Evolutionary conservation across 2,113 vertebrate species (phyloP).

Genomic region (Carettochelys insculpta): DNA sequence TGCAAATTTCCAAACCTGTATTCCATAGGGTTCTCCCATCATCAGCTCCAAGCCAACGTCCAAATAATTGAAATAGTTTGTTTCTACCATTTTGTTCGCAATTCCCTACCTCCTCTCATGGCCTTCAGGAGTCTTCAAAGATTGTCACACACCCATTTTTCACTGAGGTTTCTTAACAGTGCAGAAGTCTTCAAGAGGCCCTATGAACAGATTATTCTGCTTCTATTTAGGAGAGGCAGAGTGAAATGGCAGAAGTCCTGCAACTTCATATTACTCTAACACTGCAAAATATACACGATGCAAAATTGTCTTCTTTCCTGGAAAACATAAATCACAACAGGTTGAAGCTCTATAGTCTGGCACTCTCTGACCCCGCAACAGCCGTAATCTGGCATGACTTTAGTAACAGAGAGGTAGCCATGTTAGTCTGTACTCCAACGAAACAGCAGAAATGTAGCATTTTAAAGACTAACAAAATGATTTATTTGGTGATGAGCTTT

Average conservation of each 20-base stretch:
- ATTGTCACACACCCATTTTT: background rate
- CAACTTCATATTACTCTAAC: background rate
- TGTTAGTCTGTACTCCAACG: no score
- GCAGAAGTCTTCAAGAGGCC: background rate
- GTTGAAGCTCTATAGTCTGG: no score
- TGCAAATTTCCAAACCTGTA: background rate
- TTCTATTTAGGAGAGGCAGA: background rate
- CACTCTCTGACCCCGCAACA: no score
- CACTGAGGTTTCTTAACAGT: background rate
- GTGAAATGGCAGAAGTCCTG: background rate
- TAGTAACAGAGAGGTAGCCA: no score
- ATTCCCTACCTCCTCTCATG: background rate
- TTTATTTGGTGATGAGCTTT: no score
- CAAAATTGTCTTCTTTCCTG: slow-evolving; percentile 29
- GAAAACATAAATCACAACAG: no score
- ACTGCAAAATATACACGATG: background rate
- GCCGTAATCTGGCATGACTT: no score
- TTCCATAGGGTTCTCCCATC: background rate
- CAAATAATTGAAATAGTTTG: background rate
- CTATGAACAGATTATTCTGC: background rate
- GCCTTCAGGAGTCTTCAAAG: background rate
- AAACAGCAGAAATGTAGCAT: no score
- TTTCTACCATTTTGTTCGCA: background rate
- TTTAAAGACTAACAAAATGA: no score
- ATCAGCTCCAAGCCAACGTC: background rate